Evolutionary conservation across 2,888 invertebrate genomes (phyloP), one percentile per base, ranked within the genome.

Genomic region (Nephrotoma flavescens): DNA sequence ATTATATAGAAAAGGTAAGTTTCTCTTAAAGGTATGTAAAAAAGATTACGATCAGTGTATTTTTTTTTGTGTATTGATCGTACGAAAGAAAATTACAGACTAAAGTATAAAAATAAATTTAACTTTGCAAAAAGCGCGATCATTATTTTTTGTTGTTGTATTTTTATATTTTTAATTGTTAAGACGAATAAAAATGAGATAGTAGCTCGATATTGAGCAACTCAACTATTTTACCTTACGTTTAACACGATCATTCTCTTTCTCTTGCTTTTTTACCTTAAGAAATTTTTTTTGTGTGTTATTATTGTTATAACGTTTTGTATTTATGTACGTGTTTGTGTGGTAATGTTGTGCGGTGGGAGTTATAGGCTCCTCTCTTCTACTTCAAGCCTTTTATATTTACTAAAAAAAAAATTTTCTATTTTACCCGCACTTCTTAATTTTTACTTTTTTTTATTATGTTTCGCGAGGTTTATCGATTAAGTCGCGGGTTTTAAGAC

Each of bases 401-500:
- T 15, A 84, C 84, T 7, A 84, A 42, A 31, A 83, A 83, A 19
- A 19, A 83, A 6, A 83, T 83, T 84, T 84, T 84, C 42, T 42
- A 42, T 84, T 84, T 42, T 85, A 19, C 42, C 85, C 85, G 85
- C 85, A 85, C 85, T 85, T 84, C 86, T 71, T 86, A 83, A 31
- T 71, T 86, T 71, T 71, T 86, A 86, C 41, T 86, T 71, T 71
- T 45, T 86, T 86, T 86, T 86, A 86, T 71, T 86, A 86, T 42
- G 86, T 86, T 86, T 86, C 86, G 86, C 86, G 86, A 86, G 86
- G 86, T 86, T 86, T 45, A 42, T 86, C 42, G 86, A 86, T 52
- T 86, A 86, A 86, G 86, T 86, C 86, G 86, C 71, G 86, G 85
- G 85, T 85, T 85, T 44, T 84, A 71, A 71, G 71, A 71, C 19